Evolutionary conservation across 2,113 vertebrate species (phyloP).

Genomic region (Ailuropoda melanoleuca): DNA sequence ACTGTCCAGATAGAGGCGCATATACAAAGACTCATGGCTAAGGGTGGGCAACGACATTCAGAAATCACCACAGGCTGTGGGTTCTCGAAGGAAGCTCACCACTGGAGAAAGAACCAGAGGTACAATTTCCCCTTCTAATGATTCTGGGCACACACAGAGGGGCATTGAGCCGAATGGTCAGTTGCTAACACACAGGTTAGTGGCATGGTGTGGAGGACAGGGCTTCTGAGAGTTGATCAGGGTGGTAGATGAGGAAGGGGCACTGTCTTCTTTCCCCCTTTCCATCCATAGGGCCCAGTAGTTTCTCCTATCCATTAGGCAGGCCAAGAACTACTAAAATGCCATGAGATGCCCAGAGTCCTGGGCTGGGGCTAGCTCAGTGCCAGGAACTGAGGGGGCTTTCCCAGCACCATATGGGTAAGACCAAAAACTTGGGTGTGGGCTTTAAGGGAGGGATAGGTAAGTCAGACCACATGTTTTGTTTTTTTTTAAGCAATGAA

Average conservation of each 20-base stretch:
- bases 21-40: neutral
- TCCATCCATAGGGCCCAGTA: neutral
- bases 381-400: rapidly evolving
- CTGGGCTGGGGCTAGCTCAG: neutral
- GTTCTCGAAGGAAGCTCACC: neutral
- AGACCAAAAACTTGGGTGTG: neutral
- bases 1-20: neutral
- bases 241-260: rapidly evolving
- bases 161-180: neutral
- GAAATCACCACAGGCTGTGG: neutral
- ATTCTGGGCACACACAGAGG: too few species aligned
- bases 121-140: neutral
- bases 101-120: neutral
- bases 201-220: neutral
- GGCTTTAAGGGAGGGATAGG: neutral
- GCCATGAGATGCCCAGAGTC: neutral
- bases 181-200: neutral
- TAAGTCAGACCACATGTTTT: neutral
- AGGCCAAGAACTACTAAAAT: neutral
- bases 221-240: neutral
- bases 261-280: neutral
- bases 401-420: neutral
- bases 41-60: neutral
- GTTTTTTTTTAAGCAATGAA: neutral
- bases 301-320: neutral